Conservation (phyloP, 2,113 vertebrate genomes). For the Typhlomys cinereus region DNA sequence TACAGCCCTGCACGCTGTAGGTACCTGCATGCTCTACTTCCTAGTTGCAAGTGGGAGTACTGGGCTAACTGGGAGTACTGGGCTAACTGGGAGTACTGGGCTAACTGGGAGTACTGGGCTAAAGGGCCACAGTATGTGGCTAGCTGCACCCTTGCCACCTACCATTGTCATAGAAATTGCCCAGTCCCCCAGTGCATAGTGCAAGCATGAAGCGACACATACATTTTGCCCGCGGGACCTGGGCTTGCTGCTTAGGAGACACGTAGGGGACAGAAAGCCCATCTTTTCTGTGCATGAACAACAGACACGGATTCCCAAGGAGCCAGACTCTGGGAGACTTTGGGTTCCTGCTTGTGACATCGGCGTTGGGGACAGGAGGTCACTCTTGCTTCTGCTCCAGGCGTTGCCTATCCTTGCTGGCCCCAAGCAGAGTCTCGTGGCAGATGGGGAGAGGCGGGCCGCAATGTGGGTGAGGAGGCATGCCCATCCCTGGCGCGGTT, state of each 20-base stretch:
- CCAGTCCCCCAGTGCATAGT: not conserved
- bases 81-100: not conserved
- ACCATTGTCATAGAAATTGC: not conserved
- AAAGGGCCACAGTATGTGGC: not conserved
- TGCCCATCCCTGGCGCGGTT: not conserved
- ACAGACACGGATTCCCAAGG: not conserved
- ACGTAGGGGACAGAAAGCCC: no score
- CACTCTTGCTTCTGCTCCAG: not conserved
- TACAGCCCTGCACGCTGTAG: not conserved
- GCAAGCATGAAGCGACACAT: accelerated
- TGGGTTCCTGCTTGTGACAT: not conserved
- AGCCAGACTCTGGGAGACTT: not conserved
- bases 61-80: no score
- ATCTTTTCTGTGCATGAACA: not conserved
- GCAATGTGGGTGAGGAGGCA: not conserved
- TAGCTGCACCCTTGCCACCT: no score
- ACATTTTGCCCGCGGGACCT: not conserved
- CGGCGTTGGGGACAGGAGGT: accelerated
- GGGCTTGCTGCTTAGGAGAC: not conserved
- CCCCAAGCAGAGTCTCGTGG: not conserved
- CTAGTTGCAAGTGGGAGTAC: no score
- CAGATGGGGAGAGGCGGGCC: accelerated
- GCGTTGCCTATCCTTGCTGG: no score
- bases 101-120: not conserved
- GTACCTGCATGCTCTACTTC: no score